Evolutionary conservation across 2,888 invertebrate genomes (phyloP).

Genomic region (Oligia fasciuncula): DNA sequence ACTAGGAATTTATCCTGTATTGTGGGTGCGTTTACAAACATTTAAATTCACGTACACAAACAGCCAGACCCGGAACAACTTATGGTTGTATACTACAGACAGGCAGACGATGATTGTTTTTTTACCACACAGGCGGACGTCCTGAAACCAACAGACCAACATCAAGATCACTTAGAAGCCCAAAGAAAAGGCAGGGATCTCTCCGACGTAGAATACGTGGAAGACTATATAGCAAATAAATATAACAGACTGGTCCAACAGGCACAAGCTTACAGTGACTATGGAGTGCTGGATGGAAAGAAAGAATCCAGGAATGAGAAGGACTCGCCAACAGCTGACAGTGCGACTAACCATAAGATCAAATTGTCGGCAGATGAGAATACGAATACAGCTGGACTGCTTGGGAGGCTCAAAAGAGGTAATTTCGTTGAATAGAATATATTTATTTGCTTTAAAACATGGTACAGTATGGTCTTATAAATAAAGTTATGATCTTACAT

Average conservation of each 20-base stretch:
- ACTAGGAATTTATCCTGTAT: too few species aligned
- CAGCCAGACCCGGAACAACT: too few species aligned
- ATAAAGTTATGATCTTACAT: too few species aligned
- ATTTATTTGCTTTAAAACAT: too few species aligned
- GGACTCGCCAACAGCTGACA: constrained; percentile 56
- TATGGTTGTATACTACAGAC: too few species aligned
- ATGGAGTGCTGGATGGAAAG: constrained; percentile 81
- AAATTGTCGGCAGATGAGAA: constrained; percentile 61
- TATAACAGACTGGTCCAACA: constrained; percentile 74
- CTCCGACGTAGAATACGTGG: constrained; percentile 78
- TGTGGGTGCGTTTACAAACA: too few species aligned
- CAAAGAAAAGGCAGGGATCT: constrained; percentile 63
- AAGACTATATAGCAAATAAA: constrained; percentile 78
- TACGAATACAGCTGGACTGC: constrained; percentile 45
- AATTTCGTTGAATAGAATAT: background rate
- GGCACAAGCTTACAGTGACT: constrained; percentile 87
- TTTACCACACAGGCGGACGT: background rate
- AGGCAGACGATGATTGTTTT: background rate
- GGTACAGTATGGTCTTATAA: too few species aligned
- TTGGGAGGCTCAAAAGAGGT: constrained; percentile 68
- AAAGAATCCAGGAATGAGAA: constrained; percentile 71
- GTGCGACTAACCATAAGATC: constrained; percentile 55
- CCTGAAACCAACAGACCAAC: constrained; percentile 55
- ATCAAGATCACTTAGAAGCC: constrained; percentile 36
- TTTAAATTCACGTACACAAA: too few species aligned